Percentiles rank a stretch among this genome's conserved stretches.
phyloP scores from a whole-genome alignment of 2,113 vertebrate genomes.

The Thymallus thymallus region DNA sequence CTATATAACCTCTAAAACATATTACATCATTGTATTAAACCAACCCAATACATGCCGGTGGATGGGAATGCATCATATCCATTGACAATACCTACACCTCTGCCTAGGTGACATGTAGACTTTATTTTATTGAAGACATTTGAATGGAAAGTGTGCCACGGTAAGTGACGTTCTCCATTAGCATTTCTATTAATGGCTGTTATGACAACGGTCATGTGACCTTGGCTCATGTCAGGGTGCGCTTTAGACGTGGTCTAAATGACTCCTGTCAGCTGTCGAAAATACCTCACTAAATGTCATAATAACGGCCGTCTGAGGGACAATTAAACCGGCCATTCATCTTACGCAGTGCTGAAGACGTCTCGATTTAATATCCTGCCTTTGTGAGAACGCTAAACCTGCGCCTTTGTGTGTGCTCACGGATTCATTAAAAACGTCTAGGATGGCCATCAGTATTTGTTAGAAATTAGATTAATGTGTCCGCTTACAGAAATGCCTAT shows the following conservation, averaged over 20 bases:
- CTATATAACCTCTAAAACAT: no score
- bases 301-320: slow-evolving; percentile 48
- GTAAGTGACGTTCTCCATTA: slow-evolving; percentile 29
- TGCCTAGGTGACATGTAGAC: slow-evolving; percentile 40
- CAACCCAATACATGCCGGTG: no score
- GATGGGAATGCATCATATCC: slow-evolving; percentile 11
- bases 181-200: slow-evolving; percentile 36
- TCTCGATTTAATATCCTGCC: slow-evolving; percentile 53
- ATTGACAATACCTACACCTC: slow-evolving; percentile 17
- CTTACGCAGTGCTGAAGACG: slow-evolving; percentile 41
- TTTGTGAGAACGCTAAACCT: slow-evolving; percentile 38
- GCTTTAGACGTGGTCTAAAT: slow-evolving; percentile 42
- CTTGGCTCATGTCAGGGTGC: slow-evolving; percentile 24
- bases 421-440: slow-evolving; percentile 49
- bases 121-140: slow-evolving; percentile 14
- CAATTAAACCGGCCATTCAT: slow-evolving; percentile 53
- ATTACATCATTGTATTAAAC: no score
- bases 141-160: slow-evolving; percentile 23
- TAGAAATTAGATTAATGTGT: slow-evolving; percentile 53
- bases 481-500: slow-evolving; percentile 47
- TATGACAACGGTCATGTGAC: slow-evolving; percentile 40
- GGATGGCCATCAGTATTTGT: slow-evolving; percentile 49
- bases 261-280: slow-evolving; percentile 51
- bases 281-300: slow-evolving; percentile 54
- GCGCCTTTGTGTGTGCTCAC: slow-evolving; percentile 44